Percentiles rank a stretch among this genome's conserved stretches.
phyloP scores from a whole-genome alignment of 1,140 invertebrate species.

The Penaeus japonicus region DNA sequence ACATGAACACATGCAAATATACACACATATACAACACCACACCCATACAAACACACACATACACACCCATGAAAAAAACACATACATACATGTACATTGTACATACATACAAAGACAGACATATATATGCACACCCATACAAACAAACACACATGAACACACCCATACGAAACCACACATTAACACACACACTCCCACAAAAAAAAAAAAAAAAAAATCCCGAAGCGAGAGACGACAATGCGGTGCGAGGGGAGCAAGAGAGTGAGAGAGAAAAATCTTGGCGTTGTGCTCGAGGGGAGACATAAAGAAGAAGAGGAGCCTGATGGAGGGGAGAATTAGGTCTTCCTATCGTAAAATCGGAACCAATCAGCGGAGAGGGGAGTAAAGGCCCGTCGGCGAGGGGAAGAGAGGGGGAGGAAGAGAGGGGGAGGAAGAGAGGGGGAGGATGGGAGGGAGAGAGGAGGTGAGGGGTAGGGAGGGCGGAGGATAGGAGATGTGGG shows the following conservation, averaged over 20 bases:
- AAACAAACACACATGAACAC: too few relatives aligned
- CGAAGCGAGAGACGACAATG: conserved; percentile 10
- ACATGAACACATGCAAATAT: too few relatives aligned
- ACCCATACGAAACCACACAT: too few relatives aligned
- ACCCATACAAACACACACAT: too few relatives aligned
- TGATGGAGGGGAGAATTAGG: conserved; percentile 10
- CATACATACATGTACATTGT: too few relatives aligned
- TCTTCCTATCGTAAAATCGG: conserved; percentile 45
- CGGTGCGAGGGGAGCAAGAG: too few relatives aligned
- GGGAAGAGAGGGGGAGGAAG: neutral
- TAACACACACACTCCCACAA: too few relatives aligned
- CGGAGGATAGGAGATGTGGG: neutral
- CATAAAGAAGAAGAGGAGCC: conserved; percentile 19
- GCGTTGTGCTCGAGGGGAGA: conserved; percentile 1
- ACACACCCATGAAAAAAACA: too few relatives aligned
- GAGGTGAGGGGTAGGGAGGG: neutral
- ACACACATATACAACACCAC: too few relatives aligned
- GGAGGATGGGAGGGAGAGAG: neutral
- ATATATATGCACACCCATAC: too few relatives aligned
- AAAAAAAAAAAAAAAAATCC: too few relatives aligned
- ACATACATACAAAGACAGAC: too few relatives aligned
- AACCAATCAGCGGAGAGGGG: conserved; percentile 30
- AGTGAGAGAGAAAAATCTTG: neutral
- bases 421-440: neutral
- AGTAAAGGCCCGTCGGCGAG: neutral